Evolutionary conservation across 1,140 invertebrate genomes (phyloP), one percentile per base, ranked within the genome.

Genomic region (Euura lappo): DNA sequence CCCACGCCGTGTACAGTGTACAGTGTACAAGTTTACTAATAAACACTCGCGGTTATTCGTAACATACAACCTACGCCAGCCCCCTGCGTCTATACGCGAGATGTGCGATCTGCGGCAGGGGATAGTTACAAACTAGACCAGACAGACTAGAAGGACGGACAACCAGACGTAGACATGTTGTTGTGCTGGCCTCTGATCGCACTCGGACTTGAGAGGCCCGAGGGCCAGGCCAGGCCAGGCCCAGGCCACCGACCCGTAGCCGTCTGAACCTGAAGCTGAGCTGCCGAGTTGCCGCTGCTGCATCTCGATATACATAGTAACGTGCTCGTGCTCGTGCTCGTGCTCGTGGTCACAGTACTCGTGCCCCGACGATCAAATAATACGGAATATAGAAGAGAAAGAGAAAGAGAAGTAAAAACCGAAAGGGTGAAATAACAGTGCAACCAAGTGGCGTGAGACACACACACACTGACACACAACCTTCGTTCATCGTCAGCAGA

Each of bases 371-470:
- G 13, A 60, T 43, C 44, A 65, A 64, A 51, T 44, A 13, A 65
- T 2, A 3, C 45, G 60, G 46, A n/a, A n/a, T 44, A 44, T 4
- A 44, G 44, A 44, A 51, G 72, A 42, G 65, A 13, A 45, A 65
- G 46, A 66, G 13, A 44, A 47, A 8, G 65, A 44, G 47, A 72
- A 67, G 4, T 45, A 75, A 47, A 71, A 65, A 51, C 65, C 65
- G 46, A 65, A 66, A 68, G 64, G 71, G 67, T 51, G 46, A 44
- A 45, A 65, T 8, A 13, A 28, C 44, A 46, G 66, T n/a, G 43
- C 13, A n/a, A n/a, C 51, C 1, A 28, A 60, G 51, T 60, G 51
- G 10, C 8, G 51, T n/a, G 28, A 28, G 28, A 28, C 28, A 28
- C 28, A 28, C 28, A 28, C 28, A 28, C 28, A 28, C 28, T 28